These are phyloP conservation scores for Athalia rosae DNA, from an alignment of 2,888 invertebrate genomes.

Conservation along the genomic window DNA sequence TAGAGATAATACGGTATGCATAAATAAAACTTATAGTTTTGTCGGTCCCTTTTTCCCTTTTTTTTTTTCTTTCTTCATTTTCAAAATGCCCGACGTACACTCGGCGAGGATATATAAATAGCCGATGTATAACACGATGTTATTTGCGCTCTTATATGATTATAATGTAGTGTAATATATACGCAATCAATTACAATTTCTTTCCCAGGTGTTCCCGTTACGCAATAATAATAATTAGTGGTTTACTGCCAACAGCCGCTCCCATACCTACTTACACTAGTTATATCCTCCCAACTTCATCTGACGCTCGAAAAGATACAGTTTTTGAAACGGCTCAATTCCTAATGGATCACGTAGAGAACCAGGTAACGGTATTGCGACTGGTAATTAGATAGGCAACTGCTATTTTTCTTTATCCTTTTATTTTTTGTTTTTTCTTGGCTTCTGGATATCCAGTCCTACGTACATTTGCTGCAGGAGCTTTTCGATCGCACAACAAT, in stretches of 20 bases:
- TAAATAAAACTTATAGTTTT: no score
- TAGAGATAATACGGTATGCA: no score
- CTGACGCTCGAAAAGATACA: slow-evolving; percentile 34
- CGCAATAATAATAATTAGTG: slow-evolving; percentile 37
- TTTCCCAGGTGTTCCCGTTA: slow-evolving; percentile 29
- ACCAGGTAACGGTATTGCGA: slow-evolving; percentile 29
- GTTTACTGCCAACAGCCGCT: slow-evolving; percentile 1
- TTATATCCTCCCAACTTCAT: slow-evolving; percentile 10
- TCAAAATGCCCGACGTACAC: no score
- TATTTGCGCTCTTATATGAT: neutral
- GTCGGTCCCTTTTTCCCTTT: neutral
- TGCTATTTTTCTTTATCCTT: neutral
- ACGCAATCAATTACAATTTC: slow-evolving; percentile 37
- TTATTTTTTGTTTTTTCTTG: no score
- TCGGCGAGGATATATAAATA: slow-evolving; percentile 7
- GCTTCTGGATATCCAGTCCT: neutral
- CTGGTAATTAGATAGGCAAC: slow-evolving; percentile 25
- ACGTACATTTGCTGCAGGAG: neutral
- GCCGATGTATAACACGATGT: slow-evolving; percentile 12
- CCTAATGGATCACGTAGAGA: slow-evolving; percentile 24
- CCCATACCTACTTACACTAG: no score
- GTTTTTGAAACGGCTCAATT: slow-evolving; percentile 39
- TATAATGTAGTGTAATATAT: neutral
- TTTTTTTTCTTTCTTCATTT: neutral
- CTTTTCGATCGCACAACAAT: neutral